A percentile compares a stretch with the other conserved stretches of the same genome.
These are phyloP conservation scores for Synodontis membranacea DNA, from an alignment of 2,113 vertebrate genomes.

Conservation along the genomic window DNA sequence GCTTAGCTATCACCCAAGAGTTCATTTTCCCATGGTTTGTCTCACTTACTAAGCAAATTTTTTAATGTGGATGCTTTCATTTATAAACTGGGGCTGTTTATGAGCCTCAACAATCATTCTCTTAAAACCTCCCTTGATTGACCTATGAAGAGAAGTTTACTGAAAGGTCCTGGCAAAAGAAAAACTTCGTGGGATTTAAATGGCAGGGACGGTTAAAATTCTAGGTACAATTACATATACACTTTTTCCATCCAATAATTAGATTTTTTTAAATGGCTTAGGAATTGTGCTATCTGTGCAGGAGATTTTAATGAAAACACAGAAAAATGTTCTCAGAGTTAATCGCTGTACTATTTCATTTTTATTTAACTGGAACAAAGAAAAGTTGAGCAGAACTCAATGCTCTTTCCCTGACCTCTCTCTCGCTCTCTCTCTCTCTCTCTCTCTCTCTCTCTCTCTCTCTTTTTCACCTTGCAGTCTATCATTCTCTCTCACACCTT, in stretches of 20 bases:
- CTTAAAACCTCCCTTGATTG: not conserved
- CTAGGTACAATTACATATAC: not conserved
- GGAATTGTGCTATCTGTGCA: not conserved
- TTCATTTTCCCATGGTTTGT: not conserved
- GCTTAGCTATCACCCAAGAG: not conserved
- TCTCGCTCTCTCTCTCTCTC: slow-evolving; percentile 6
- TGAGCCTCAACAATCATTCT: not conserved
- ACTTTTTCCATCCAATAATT: not conserved
- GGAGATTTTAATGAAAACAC: not conserved
- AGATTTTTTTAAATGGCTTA: not conserved
- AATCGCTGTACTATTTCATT: not conserved
- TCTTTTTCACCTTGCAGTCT: not conserved
- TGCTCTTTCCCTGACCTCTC: not conserved
- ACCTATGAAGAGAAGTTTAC: no score
- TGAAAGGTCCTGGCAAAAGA: no score
- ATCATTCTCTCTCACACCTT: not conserved
- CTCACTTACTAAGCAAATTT: not conserved
- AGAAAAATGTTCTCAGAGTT: not conserved
- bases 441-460: not conserved
- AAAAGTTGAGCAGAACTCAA: not conserved
- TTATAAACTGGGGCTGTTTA: not conserved
- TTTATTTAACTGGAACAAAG: not conserved
- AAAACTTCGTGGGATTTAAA: no score
- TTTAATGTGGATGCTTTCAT: not conserved
- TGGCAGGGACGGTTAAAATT: not conserved